These are phyloP conservation scores for Octodon degus DNA, from an alignment of 2,113 vertebrate genomes.

Conservation along the genomic window DNA sequence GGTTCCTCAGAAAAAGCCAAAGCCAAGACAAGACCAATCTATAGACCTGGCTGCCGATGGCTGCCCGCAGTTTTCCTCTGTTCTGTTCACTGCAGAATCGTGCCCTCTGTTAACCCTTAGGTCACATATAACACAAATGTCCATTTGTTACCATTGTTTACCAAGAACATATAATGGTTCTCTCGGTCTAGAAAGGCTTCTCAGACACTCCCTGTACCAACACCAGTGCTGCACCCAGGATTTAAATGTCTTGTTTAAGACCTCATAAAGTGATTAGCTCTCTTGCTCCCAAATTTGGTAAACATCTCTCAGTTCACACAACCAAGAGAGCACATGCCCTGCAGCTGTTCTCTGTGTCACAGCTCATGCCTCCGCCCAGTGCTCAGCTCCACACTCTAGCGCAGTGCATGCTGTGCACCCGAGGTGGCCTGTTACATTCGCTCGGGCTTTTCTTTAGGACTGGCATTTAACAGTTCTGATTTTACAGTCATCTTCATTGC, in stretches of 20 bases:
- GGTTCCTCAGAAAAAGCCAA: not conserved
- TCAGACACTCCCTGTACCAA: not conserved
- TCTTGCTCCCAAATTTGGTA: not conserved
- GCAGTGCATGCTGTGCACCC: rapidly evolving
- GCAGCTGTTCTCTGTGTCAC: rapidly evolving
- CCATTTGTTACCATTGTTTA: not conserved
- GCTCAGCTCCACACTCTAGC: not conserved
- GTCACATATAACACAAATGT: rapidly evolving
- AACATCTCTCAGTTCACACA: not conserved
- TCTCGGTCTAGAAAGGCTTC: not conserved
- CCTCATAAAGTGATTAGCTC: not conserved
- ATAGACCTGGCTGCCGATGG: not conserved
- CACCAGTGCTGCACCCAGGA: not conserved
- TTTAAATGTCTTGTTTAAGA: not conserved
- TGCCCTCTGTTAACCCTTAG: not conserved
- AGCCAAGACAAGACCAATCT: not conserved
- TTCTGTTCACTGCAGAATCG: not conserved
- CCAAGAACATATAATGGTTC: not conserved
- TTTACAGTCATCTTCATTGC: not conserved
- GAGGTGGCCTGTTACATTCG: not conserved
- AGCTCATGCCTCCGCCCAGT: not conserved
- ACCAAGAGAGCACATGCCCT: rapidly evolving
- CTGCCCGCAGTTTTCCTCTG: not conserved
- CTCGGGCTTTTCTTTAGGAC: not conserved
- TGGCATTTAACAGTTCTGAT: not conserved